Conservation (phyloP, 2,888 invertebrate species). For the Listrodromus nycthemerus region DNA sequence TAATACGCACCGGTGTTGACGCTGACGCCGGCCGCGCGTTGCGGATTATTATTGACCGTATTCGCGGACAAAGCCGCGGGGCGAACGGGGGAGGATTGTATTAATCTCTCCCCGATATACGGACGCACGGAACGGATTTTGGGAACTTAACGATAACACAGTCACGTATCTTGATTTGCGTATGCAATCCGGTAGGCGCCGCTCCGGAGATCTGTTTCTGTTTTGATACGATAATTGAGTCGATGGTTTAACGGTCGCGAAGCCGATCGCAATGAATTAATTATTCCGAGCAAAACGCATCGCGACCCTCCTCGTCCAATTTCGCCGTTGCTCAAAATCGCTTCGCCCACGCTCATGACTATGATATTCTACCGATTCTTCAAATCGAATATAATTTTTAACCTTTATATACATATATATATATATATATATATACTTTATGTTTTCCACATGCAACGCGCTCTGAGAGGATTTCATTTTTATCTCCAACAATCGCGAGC, state of each 20-base stretch:
- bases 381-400: not conserved
- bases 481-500: conserved; percentile 10
- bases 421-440: not conserved
- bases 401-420: not conserved
- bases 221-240: conserved; percentile 39
- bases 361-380: conserved; percentile 3
- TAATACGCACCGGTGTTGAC: conserved; percentile 35
- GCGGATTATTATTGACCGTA: conserved; percentile 47
- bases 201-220: conserved; percentile 23
- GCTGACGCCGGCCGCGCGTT: conserved; percentile 13
- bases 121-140: conserved; percentile 11
- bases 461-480: not conserved
- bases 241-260: conserved; percentile 21
- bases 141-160: conserved; percentile 42
- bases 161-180: conserved; percentile 41
- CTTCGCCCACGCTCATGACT: not conserved
- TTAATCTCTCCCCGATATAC: conserved; percentile 22
- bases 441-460: not conserved
- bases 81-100: not conserved
- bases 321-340: not conserved
- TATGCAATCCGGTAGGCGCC: conserved; percentile 6
- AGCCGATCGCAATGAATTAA: conserved; percentile 1
- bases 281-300: not conserved
- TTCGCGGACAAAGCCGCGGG: conserved; percentile 11
- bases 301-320: not conserved